Percentiles rank a stretch among this genome's conserved stretches.
phyloP scores from a whole-genome alignment of 2,113 vertebrate species.

The Muntiacus reevesi region DNA sequence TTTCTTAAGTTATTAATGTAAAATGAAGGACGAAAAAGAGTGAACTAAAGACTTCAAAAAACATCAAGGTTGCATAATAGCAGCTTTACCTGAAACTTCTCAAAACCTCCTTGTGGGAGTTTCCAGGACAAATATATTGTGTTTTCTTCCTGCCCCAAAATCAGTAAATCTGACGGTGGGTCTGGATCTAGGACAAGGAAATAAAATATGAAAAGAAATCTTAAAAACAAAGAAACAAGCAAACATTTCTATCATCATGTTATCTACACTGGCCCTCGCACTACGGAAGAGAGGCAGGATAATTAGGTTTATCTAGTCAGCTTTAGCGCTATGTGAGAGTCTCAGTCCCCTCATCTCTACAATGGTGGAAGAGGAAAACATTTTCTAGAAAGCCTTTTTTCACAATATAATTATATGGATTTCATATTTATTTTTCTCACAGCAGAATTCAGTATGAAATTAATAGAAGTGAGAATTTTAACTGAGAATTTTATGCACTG shows the following conservation, averaged over 20 bases:
- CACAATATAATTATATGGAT: background rate
- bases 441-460: background rate
- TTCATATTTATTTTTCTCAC: background rate
- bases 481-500: background rate
- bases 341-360: background rate
- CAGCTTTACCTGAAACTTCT: constrained; percentile 85
- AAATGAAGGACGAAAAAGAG: background rate
- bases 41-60: background rate
- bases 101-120: constrained; percentile 80
- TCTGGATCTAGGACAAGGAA: constrained; percentile 81
- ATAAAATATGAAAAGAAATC: background rate
- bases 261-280: background rate
- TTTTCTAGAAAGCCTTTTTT: background rate
- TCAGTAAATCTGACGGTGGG: constrained; percentile 82
- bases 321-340: background rate
- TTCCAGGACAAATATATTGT: constrained; percentile 87
- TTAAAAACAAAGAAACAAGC: background rate
- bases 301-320: background rate
- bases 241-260: background rate
- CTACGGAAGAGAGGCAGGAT: background rate
- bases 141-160: constrained; percentile 82
- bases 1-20: background rate
- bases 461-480: background rate
- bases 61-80: background rate
- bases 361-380: background rate